Conservation (phyloP, 2,888 invertebrate genomes). For the Ephialtes manifestator region DNA sequence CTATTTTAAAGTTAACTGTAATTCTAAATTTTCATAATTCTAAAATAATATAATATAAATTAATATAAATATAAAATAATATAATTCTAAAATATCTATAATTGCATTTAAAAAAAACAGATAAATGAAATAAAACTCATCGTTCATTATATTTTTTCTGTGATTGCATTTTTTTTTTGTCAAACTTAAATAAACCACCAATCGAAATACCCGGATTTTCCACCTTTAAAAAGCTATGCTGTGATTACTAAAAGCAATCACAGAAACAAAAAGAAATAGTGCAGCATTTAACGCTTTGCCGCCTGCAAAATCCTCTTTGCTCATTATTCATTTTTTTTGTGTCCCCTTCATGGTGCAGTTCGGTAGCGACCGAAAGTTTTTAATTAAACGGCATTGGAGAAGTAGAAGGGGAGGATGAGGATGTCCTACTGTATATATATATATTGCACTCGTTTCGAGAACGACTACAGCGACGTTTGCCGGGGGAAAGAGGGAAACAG, state of each 20-base stretch:
- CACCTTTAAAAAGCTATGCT: neutral
- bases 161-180: no score
- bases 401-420: neutral
- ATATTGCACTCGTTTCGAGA: slow-evolving; percentile 46
- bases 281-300: neutral
- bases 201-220: neutral
- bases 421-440: slow-evolving; percentile 17
- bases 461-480: slow-evolving; percentile 38
- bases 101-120: no score
- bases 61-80: no score
- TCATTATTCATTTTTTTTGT: slow-evolving; percentile 6
- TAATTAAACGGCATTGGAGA: slow-evolving; percentile 73
- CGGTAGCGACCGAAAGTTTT: slow-evolving; percentile 65
- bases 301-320: slow-evolving; percentile 7
- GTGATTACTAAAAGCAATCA: neutral
- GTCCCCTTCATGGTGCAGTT: slow-evolving; percentile 32
- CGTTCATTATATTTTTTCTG: neutral
- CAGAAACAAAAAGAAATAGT: neutral
- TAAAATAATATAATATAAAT: no score
- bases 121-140: no score
- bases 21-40: no score
- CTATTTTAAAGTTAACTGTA: no score
- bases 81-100: no score
- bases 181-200: neutral
- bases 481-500: slow-evolving; percentile 8